These are phyloP conservation scores for Diorhabda sublineata DNA, from an alignment of 1,140 invertebrate genomes.

Conservation along the genomic window DNA sequence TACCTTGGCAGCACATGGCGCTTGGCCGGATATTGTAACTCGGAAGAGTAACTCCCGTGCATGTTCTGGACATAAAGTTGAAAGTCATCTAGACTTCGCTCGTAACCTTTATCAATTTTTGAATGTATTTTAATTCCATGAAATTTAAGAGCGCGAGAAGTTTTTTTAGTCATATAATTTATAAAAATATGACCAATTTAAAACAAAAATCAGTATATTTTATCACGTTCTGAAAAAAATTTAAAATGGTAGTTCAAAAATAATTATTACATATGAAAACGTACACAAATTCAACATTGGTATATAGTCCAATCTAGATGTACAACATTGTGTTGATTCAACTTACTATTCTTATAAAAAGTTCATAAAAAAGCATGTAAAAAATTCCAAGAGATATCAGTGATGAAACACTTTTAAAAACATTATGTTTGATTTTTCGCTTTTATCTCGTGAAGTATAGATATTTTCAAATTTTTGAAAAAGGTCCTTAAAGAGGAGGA, in stretches of 20 bases:
- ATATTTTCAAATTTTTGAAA: too few species aligned
- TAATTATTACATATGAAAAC: not conserved
- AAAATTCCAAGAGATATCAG: too few species aligned
- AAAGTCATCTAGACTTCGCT: conserved; percentile 15
- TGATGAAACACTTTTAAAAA: too few species aligned
- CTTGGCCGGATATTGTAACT: conserved; percentile 38
- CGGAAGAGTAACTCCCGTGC: conserved; percentile 23
- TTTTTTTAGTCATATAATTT: not conserved
- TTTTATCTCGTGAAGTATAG: too few species aligned
- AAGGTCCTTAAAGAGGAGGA: too few species aligned
- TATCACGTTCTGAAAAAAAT: not conserved
- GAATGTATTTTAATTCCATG: not conserved
- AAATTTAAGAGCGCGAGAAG: not conserved
- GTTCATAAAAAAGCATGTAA: too few species aligned
- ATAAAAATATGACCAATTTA: not conserved
- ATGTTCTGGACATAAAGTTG: conserved; percentile 15
- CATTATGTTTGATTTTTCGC: too few species aligned
- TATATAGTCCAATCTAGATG: not conserved
- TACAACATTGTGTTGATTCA: not conserved
- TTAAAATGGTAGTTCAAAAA: not conserved
- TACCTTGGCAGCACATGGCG: conserved; percentile 37
- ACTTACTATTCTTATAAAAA: too few species aligned
- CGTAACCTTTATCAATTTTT: conserved; percentile 19
- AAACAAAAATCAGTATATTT: not conserved
- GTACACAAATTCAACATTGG: not conserved